Evolutionary conservation across 2,888 invertebrate species (phyloP).

Genomic region (Sialis lutaria): DNA sequence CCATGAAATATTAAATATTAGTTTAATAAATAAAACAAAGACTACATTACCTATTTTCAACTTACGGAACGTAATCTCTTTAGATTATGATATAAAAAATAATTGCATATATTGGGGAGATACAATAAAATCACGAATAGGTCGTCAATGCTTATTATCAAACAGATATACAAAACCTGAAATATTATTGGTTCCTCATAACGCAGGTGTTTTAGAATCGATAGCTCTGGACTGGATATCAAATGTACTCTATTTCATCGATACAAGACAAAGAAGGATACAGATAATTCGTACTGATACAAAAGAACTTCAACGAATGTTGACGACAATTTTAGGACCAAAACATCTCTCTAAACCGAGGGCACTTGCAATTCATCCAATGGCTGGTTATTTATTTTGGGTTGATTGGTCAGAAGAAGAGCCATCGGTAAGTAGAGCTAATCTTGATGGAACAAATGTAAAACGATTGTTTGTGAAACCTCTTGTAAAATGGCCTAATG

Average conservation of each 20-base stretch:
- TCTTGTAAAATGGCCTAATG: slow-evolving; percentile 60
- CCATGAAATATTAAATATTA: no score
- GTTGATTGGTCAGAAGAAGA: slow-evolving; percentile 58
- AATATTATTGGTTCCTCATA: slow-evolving; percentile 44
- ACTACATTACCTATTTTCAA: no score
- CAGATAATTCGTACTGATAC: slow-evolving; percentile 49
- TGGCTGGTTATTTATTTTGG: slow-evolving; percentile 57
- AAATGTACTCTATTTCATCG: slow-evolving; percentile 63
- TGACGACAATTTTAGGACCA: slow-evolving; percentile 47
- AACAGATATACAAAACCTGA: slow-evolving; percentile 39
- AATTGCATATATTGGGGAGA: slow-evolving; percentile 73
- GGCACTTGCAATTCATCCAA: slow-evolving; percentile 61
- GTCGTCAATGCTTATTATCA: slow-evolving; percentile 44
- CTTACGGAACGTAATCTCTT: slow-evolving; percentile 48
- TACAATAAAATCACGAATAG: slow-evolving; percentile 50
- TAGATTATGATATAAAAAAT: slow-evolving; percentile 59
- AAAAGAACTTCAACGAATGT: slow-evolving; percentile 39
- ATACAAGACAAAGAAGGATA: slow-evolving; percentile 50
- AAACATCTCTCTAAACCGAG: slow-evolving; percentile 45
- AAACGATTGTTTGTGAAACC: slow-evolving; percentile 39
- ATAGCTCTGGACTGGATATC: slow-evolving; percentile 71
- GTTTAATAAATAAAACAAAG: no score
- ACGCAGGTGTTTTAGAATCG: slow-evolving; percentile 56
- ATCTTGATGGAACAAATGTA: slow-evolving; percentile 50
- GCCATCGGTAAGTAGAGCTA: slow-evolving; percentile 55